A percentile compares a stretch with the other conserved stretches of the same genome.
phyloP scores from a whole-genome alignment of 2,113 vertebrate species.

The Callaeas wilsoni region DNA sequence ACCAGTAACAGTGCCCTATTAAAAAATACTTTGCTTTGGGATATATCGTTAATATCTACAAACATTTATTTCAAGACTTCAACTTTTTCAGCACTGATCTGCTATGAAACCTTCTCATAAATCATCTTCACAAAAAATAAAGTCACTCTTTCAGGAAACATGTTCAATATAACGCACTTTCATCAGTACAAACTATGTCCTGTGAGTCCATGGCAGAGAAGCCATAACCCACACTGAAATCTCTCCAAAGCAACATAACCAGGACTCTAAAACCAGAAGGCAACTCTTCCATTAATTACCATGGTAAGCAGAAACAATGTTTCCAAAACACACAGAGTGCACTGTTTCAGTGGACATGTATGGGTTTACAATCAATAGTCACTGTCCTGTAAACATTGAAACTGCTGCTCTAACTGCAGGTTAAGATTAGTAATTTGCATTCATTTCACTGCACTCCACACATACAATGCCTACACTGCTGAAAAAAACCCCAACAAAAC shows the following conservation, averaged over 20 bases:
- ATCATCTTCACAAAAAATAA: slow-evolving; percentile 59
- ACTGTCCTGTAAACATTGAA: slow-evolving; percentile 55
- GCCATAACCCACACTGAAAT: not conserved
- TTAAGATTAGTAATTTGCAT: not conserved
- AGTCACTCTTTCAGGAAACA: not conserved
- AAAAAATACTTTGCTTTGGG: not conserved
- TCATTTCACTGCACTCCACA: not conserved
- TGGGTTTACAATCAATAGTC: slow-evolving; percentile 62
- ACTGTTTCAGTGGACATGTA: not conserved
- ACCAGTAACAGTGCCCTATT: not conserved
- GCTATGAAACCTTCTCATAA: slow-evolving; percentile 48
- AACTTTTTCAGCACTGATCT: not conserved
- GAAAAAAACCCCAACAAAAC: not conserved
- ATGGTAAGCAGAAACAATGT: not conserved
- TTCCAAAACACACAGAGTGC: not conserved
- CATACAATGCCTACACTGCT: not conserved
- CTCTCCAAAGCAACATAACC: not conserved
- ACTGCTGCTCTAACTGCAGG: not conserved
- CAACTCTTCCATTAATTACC: not conserved
- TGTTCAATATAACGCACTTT: not conserved
- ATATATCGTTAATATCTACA: not conserved
- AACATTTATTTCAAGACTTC: not conserved
- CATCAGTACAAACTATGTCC: slow-evolving; percentile 6
- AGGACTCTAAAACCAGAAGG: slow-evolving; percentile 3
- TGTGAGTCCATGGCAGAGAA: not conserved